phyloP scores from a whole-genome alignment of 2,888 invertebrate species.

The Oscheius myriophilus region DNA sequence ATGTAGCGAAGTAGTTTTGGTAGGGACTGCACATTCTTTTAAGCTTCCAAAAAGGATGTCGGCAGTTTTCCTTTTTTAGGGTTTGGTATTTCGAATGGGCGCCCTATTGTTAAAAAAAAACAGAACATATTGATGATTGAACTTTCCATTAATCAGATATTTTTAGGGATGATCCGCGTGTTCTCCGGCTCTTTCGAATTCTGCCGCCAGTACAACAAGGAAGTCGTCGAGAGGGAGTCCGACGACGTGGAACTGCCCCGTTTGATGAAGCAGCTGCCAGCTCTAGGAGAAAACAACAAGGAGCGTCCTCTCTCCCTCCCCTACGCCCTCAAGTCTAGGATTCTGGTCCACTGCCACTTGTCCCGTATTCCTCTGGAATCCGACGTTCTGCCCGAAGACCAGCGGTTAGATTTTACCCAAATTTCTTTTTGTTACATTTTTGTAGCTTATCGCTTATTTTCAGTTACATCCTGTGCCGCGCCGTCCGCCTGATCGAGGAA shows the following conservation, averaged over 20 bases:
- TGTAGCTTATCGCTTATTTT: slow-evolving; percentile 2
- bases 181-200: slow-evolving; percentile 95
- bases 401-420: slow-evolving; percentile 23
- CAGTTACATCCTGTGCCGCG: slow-evolving; percentile 72
- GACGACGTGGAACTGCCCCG: slow-evolving; percentile 93
- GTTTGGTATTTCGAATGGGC: too few relatives aligned
- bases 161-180: slow-evolving; percentile 86
- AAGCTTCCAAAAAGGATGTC: too few relatives aligned
- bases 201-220: slow-evolving; percentile 90
- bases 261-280: slow-evolving; percentile 83
- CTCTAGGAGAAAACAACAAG: slow-evolving; percentile 93
- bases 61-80: too few relatives aligned
- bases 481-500: slow-evolving; percentile 94
- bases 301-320: slow-evolving; percentile 88
- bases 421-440: not conserved
- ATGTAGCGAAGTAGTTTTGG: too few relatives aligned
- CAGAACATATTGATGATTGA: too few relatives aligned
- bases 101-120: too few relatives aligned
- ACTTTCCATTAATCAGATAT: not conserved
- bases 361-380: slow-evolving; percentile 78
- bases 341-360: slow-evolving; percentile 93
- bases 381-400: slow-evolving; percentile 42
- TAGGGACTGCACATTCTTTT: too few relatives aligned
- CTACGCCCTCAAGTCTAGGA: slow-evolving; percentile 78
- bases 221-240: slow-evolving; percentile 88